phyloP scores from a whole-genome alignment of 2,113 vertebrate species.

The Nothobranchius kuhntae region DNA sequence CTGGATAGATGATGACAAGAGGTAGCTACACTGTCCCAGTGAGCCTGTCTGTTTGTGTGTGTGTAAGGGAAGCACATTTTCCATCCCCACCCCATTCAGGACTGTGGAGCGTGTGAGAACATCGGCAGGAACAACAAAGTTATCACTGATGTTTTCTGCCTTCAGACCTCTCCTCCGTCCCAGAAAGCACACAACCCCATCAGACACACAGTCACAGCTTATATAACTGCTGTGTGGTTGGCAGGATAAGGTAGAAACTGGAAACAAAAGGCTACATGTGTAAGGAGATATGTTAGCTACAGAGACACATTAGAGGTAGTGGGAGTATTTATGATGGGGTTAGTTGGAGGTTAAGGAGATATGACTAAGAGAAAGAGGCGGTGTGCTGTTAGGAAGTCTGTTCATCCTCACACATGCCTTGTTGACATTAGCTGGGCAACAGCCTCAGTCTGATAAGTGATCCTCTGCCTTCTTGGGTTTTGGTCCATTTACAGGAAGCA shows the following conservation, averaged over 20 bases:
- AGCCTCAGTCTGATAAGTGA: slow-evolving; percentile 41
- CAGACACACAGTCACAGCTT: slow-evolving; percentile 32
- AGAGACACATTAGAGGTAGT: slow-evolving; percentile 15
- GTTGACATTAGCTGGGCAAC: slow-evolving; percentile 60
- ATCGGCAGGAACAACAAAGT: slow-evolving; percentile 55
- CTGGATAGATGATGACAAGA: slow-evolving; percentile 23
- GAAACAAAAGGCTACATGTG: slow-evolving; percentile 15
- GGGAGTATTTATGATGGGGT: slow-evolving; percentile 22
- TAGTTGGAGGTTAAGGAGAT: slow-evolving; percentile 1
- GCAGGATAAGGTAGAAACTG: slow-evolving; percentile 19
- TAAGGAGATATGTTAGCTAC: slow-evolving; percentile 15
- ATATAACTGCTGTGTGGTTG: slow-evolving; percentile 33
- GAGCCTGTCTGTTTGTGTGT: slow-evolving; percentile 2
- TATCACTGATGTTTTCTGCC: slow-evolving; percentile 66
- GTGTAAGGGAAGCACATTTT: slow-evolving; percentile 30
- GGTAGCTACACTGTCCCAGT: slow-evolving; percentile 19
- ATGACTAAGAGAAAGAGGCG: slow-evolving; percentile 6
- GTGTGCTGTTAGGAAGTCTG: slow-evolving; percentile 55
- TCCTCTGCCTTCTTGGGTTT: slow-evolving; percentile 16
- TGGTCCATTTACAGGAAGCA: background rate
- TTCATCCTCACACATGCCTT: slow-evolving; percentile 49
- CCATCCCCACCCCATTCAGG: slow-evolving; percentile 19
- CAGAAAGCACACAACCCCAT: slow-evolving; percentile 33
- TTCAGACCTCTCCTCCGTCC: slow-evolving; percentile 57
- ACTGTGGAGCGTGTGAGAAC: slow-evolving; percentile 31